Evolutionary conservation across 2,797 vertebrate genomes (phyloP).

Genomic region (Capromys pilorides): DNA sequence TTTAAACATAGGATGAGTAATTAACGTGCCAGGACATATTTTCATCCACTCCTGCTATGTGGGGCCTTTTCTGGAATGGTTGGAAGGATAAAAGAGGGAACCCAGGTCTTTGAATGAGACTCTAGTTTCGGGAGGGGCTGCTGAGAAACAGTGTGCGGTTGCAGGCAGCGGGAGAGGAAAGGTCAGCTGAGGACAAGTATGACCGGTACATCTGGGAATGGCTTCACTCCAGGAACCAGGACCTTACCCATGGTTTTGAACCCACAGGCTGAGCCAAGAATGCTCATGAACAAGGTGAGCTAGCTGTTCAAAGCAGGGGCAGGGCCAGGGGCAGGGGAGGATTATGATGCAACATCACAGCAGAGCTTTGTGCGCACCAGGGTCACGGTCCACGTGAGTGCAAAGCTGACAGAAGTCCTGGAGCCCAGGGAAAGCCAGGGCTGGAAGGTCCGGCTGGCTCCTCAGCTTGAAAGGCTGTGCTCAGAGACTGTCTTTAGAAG

Average conservation of each 20-base stretch:
- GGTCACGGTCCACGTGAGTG: not conserved
- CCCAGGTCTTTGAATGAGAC: not conserved
- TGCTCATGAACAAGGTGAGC: not conserved
- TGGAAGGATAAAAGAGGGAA: not conserved
- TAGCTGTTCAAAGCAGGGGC: not conserved
- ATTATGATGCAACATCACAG: not conserved
- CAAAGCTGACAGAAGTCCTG: not conserved
- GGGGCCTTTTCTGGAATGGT: not conserved
- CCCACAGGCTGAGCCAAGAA: not conserved
- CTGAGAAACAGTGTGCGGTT: not conserved
- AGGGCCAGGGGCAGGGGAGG: too few species aligned
- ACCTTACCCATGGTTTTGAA: not conserved
- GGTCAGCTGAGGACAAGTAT: not conserved
- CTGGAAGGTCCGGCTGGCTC: not conserved
- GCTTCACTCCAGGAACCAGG: not conserved
- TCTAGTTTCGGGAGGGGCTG: rapidly evolving
- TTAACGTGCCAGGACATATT: not conserved
- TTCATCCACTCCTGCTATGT: not conserved
- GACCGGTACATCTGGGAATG: not conserved
- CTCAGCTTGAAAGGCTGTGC: not conserved
- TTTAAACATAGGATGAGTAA: not conserved
- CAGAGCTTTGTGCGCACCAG: not conserved
- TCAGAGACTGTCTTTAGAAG: not conserved
- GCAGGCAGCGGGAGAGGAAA: not conserved
- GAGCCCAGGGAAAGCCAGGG: not conserved